Evolutionary conservation across 2,113 vertebrate species (phyloP), one percentile per base, ranked within the genome.

Genomic region (Aspiorhynchus laticeps): DNA sequence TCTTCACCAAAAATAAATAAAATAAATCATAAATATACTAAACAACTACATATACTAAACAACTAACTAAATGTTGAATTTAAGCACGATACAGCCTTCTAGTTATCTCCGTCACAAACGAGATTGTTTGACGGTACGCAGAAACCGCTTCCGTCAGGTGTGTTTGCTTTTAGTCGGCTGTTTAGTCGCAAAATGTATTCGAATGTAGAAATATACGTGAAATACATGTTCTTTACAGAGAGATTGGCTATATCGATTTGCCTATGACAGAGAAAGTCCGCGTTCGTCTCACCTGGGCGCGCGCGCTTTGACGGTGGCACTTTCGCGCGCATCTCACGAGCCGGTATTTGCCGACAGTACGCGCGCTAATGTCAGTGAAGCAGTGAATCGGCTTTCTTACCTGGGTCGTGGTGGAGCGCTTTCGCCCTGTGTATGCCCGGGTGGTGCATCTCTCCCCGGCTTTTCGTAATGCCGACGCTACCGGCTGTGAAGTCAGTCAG

Each of bases 401-500:
- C 96, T 97, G 96, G 93, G 92, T 96, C 95, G 83, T 94, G 71
- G 90, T 94, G 92, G 94, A 96, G 94, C 94, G 95, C 95, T 94
- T 95, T 95, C 90, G 94, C 95, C 95, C 95, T 95, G 94, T 93
- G 94, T 93, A 94, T 69, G 43, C 87, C 94, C 93, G 95, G 87
- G 89, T 94, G 95, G 93, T 96, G 95, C 96, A 96, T 96, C 91
- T 95, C 95, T 91, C 92, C 94, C 92, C 12, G 78, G 78, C 21
- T 80, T 80, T 26, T 51, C 46, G 2, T 7, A 21, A 53, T 11
- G 28, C 48, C 48, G 43, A 21, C 5, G 71, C n/a, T 24, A 80
- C 53, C 56, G 36, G 31, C 33, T 61, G 9, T 59, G 24, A 63
- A 63, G 28, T 61, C 53, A n/a, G 78, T 46, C 80, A 36, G 81